Conservation (phyloP, 2,113 vertebrate species). For the Rhagologus leucostigma region DNA sequence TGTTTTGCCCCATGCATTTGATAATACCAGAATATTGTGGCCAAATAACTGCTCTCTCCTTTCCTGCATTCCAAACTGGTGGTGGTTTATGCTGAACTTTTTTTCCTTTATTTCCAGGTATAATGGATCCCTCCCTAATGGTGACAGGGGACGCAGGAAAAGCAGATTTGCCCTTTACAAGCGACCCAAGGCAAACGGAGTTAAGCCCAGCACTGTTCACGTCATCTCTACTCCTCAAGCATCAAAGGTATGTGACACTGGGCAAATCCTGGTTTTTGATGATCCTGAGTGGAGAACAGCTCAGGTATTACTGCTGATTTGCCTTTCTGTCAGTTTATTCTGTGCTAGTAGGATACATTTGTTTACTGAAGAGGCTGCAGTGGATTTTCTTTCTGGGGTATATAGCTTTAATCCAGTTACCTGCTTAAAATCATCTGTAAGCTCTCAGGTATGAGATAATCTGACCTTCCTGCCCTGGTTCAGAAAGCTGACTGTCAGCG, state of each 20-base stretch:
- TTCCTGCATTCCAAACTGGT: not conserved
- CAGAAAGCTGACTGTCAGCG: not conserved
- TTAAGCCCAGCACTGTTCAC: slow-evolving; percentile 92
- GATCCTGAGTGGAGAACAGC: not conserved
- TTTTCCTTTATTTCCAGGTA: slow-evolving; percentile 75
- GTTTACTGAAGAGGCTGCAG: not conserved
- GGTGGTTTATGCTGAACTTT: not conserved
- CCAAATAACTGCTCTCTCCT: not conserved
- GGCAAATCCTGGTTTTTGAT: not conserved
- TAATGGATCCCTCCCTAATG: slow-evolving; percentile 94
- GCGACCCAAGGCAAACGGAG: slow-evolving; percentile 89
- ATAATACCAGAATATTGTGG: not conserved
- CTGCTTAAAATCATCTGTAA: not conserved
- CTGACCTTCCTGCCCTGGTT: not conserved
- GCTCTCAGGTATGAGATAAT: not conserved
- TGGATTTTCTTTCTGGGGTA: not conserved
- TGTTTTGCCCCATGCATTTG: not conserved
- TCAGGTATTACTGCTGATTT: not conserved
- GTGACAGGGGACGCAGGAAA: slow-evolving; percentile 93
- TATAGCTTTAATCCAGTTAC: not conserved
- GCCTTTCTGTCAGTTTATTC: not conserved
- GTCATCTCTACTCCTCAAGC: slow-evolving; percentile 92
- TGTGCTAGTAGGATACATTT: not conserved
- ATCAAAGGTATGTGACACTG: slow-evolving; percentile 81
- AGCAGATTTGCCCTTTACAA: slow-evolving; percentile 95